These are phyloP conservation scores for Hesperophylax magnus DNA, from an alignment of 1,140 invertebrate genomes.

Conservation along the genomic window DNA sequence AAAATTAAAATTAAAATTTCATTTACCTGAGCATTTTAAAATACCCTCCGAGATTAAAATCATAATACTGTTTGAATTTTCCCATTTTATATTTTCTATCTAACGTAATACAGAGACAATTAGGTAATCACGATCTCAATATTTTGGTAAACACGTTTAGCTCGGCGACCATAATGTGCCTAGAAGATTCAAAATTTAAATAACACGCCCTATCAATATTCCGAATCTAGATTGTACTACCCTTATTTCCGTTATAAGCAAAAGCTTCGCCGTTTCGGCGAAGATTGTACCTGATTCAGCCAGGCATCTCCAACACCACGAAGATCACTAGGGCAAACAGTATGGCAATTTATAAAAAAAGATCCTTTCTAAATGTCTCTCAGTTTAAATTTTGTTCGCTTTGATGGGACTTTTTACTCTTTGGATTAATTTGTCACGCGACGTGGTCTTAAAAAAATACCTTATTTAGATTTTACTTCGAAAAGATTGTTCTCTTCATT, in stretches of 20 bases:
- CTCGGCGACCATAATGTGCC: constrained; percentile 30
- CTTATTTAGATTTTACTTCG: neutral
- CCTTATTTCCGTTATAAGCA: constrained; percentile 36
- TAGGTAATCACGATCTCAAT: constrained; percentile 7
- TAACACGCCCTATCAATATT: constrained; percentile 43
- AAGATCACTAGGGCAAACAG: neutral
- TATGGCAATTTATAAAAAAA: constrained; percentile 14
- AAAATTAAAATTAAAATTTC: no score
- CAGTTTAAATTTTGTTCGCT: neutral
- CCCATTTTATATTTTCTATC: constrained; percentile 2
- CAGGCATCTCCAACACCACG: neutral
- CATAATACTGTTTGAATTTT: neutral
- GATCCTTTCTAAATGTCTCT: neutral
- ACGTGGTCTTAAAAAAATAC: neutral
- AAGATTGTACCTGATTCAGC: constrained; percentile 38
- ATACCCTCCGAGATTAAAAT: no score
- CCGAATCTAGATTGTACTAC: constrained; percentile 38
- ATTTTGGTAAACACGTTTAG: constrained; percentile 24
- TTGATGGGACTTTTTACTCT: neutral
- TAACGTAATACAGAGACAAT: neutral
- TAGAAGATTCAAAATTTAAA: constrained; percentile 38
- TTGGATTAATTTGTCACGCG: neutral
- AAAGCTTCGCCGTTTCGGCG: constrained; percentile 34
- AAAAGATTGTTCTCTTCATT: no score
- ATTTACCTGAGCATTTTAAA: no score